Percentiles rank a stretch among this genome's conserved stretches.
phyloP scores from a whole-genome alignment of 1,140 invertebrate species.

The Gryon sp. region DNA sequence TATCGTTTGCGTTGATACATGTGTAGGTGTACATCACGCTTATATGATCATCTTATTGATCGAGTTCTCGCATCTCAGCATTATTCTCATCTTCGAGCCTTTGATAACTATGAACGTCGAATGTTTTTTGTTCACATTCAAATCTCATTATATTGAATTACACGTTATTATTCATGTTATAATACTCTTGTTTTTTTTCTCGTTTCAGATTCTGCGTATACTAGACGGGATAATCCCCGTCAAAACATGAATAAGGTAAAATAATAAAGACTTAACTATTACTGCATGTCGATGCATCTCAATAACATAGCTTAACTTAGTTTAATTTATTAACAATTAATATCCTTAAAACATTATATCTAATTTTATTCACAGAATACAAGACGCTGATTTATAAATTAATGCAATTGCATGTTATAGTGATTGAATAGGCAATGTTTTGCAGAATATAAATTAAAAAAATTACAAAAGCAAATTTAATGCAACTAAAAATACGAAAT shows the following conservation, averaged over 20 bases:
- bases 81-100: constrained; percentile 3
- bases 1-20: constrained; percentile 60
- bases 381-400: no score
- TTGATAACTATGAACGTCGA: constrained; percentile 1
- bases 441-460: no score
- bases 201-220: constrained; percentile 75
- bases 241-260: constrained; percentile 80
- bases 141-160: constrained; percentile 4
- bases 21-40: constrained; percentile 8
- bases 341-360: no score
- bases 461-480: no score
- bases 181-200: constrained; percentile 46
- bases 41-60: constrained; percentile 32
- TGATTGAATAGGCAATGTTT: no score
- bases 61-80: constrained; percentile 4
- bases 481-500: no score
- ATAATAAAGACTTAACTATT: not conserved
- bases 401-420: no score
- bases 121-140: constrained; percentile 1
- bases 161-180: constrained; percentile 1
- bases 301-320: no score
- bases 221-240: constrained; percentile 77
- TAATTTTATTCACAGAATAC: no score
- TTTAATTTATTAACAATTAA: no score
- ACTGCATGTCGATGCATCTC: not conserved